Percentiles rank a stretch among this genome's conserved stretches.
Conservation (phyloP, 2,797 vertebrate species). For the Phrynocephalus vlangalii region DNA sequence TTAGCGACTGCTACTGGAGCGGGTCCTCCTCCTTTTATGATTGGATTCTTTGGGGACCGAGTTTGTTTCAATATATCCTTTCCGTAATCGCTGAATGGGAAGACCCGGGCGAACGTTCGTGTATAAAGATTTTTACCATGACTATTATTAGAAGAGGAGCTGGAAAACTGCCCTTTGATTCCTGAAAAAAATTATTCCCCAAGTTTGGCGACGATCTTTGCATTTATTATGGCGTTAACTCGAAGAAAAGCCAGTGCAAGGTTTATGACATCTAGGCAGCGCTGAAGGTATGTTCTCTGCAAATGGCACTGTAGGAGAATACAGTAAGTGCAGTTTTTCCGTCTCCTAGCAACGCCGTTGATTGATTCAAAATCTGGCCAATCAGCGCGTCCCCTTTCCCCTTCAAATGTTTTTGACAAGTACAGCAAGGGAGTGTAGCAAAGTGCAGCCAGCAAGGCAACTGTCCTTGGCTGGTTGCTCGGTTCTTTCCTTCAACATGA, state of each 20-base stretch:
- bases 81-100: neutral
- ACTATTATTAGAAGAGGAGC: neutral
- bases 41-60: neutral
- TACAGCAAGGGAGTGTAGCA: conserved; percentile 64
- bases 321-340: conserved; percentile 65
- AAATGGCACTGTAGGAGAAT: conserved; percentile 62
- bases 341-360: conserved; percentile 76
- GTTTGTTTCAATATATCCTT: neutral
- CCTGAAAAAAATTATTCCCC: neutral
- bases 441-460: conserved; percentile 13
- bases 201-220: conserved; percentile 38
- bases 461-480: conserved; percentile 22
- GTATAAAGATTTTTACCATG: no score
- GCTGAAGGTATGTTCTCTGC: conserved; percentile 76
- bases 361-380: conserved; percentile 71
- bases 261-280: conserved; percentile 78
- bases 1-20: neutral
- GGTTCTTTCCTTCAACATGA: conserved; percentile 32
- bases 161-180: neutral
- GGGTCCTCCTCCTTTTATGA: neutral
- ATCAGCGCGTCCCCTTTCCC: conserved; percentile 55
- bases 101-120: neutral
- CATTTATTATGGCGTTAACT: conserved; percentile 39
- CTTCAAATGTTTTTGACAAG: conserved; percentile 74
- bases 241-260: conserved; percentile 63